Conservation (phyloP, 1,140 invertebrate genomes). For the Sminthurides bifidus region DNA sequence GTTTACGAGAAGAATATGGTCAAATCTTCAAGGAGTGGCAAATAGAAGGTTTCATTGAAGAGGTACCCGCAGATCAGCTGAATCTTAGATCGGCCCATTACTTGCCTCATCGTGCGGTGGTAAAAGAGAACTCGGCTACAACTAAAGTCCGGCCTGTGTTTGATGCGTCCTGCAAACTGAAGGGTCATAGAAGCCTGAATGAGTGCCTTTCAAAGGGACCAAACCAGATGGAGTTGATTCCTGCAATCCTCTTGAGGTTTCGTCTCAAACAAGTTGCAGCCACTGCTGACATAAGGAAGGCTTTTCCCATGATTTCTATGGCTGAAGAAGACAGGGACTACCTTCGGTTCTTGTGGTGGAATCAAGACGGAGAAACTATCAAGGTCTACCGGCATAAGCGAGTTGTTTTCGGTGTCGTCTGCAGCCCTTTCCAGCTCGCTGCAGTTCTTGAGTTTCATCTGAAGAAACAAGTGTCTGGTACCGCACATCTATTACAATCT, state of each 20-base stretch:
- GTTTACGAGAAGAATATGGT: conserved; percentile 5
- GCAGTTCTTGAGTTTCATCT: conserved; percentile 5
- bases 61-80: conserved; percentile 2
- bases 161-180: conserved; percentile 19
- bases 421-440: conserved; percentile 11
- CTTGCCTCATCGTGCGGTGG: conserved; percentile 24
- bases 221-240: conserved; percentile 17
- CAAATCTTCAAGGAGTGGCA: conserved; percentile 17
- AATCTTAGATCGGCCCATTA: conserved; percentile 10
- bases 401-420: conserved; percentile 10
- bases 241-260: neutral
- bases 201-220: conserved; percentile 21
- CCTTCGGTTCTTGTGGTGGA: conserved; percentile 17
- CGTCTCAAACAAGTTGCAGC: neutral
- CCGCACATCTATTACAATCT: conserved; percentile 15
- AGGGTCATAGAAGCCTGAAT: conserved; percentile 22
- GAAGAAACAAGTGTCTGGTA: neutral
- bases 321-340: neutral
- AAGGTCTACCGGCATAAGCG: conserved; percentile 1
- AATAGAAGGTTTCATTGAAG: conserved; percentile 15
- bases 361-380: neutral
- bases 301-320: conserved; percentile 4
- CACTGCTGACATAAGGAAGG: conserved; percentile 9
- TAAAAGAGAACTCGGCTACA: conserved; percentile 13
- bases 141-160: conserved; percentile 25